Evolutionary conservation across 2,888 invertebrate genomes (phyloP).

Genomic region (Thera britannica): DNA sequence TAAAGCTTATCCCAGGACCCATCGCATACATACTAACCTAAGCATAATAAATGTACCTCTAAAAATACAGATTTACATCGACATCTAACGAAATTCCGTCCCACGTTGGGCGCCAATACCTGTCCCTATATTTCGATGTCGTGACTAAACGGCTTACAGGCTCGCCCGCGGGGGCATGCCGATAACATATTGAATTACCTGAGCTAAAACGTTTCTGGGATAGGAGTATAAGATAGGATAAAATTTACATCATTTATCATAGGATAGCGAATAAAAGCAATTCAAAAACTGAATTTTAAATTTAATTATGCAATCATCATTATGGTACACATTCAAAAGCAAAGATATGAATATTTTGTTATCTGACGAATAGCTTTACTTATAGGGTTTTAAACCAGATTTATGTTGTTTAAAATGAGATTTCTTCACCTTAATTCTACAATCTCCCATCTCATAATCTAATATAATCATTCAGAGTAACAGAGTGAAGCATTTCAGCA

Average conservation of each 20-base stretch:
- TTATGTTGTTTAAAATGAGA: neutral
- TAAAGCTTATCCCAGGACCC: neutral
- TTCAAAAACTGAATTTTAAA: too few relatives aligned
- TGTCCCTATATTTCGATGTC: constrained; percentile 49
- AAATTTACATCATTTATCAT: neutral
- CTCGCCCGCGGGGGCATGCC: constrained; percentile 40
- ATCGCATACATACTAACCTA: neutral
- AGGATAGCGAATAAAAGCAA: constrained; percentile 15
- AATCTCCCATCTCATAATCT: constrained; percentile 23
- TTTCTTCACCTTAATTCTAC: neutral
- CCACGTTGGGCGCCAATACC: constrained; percentile 48
- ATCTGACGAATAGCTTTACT: too few relatives aligned
- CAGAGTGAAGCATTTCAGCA: constrained; percentile 28
- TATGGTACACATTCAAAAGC: too few relatives aligned
- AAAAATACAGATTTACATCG: constrained; percentile 12
- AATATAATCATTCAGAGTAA: constrained; percentile 22
- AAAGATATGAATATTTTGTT: too few relatives aligned
- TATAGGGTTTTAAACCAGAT: too few relatives aligned
- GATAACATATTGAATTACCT: constrained; percentile 49
- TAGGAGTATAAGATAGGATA: constrained; percentile 27
- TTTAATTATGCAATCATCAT: too few relatives aligned
- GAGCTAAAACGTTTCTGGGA: constrained; percentile 37
- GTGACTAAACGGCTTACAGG: constrained; percentile 51
- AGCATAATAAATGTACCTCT: neutral
- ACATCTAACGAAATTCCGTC: constrained; percentile 17